These are phyloP conservation scores for Sylvicapra grimmia DNA, from an alignment of 2,113 vertebrate species.

Conservation along the genomic window DNA sequence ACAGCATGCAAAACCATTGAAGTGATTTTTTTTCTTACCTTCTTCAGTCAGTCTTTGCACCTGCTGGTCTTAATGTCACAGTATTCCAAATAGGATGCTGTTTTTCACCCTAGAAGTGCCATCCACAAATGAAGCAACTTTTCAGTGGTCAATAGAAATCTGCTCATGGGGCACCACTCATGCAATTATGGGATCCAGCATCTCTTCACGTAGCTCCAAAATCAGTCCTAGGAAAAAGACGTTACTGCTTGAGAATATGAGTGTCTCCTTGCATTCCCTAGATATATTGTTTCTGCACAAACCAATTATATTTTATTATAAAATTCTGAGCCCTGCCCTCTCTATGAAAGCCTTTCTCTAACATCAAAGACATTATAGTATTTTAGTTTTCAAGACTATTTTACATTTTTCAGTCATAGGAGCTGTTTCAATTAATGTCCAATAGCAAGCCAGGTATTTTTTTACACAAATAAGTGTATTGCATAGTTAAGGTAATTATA, in stretches of 20 bases:
- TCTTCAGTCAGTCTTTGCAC: background rate
- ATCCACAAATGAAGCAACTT: background rate
- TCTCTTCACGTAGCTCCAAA: background rate
- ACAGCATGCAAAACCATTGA: background rate
- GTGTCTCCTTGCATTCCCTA: background rate
- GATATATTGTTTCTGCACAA: background rate
- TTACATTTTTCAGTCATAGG: background rate
- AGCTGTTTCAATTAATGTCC: background rate
- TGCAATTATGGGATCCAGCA: background rate
- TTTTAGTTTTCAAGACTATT: slow-evolving; percentile 6
- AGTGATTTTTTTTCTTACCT: background rate
- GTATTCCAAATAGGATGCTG: background rate
- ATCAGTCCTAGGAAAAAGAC: background rate
- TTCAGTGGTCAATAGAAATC: background rate
- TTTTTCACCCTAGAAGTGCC: background rate
- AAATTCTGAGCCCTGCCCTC: background rate
- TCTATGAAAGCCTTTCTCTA: background rate
- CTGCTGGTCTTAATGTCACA: background rate
- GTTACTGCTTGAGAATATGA: background rate
- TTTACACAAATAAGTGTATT: background rate
- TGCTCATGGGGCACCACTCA: background rate
- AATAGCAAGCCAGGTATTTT: background rate
- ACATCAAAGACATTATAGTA: background rate
- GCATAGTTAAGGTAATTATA: background rate
- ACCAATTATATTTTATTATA: background rate